Evolutionary conservation across 1,140 invertebrate genomes (phyloP), one percentile per base, ranked within the genome.

Genomic region (Brachionus sp.): DNA sequence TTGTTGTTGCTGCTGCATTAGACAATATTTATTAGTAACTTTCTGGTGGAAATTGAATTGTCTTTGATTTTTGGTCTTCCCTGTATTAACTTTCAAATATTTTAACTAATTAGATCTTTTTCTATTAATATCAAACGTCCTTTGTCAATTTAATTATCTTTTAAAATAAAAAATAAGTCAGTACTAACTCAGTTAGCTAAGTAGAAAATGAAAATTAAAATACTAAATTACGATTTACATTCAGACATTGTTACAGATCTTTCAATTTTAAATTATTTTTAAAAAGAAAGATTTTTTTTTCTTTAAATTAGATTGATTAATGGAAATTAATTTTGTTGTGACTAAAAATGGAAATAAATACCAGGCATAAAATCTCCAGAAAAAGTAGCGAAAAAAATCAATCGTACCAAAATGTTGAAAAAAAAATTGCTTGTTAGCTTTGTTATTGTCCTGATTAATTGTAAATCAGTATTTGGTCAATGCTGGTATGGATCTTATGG

Each of bases 401-500:
- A 23, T 62, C 57, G 10, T 23, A 19, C 3, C 16, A 62, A 62
- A 62, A 62, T 62, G 57, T 25, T 62, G 16, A 19, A 10, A 62
- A 62, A 62, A 62, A 25, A 62, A 23, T 62, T 62, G 16, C 16
- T 62, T 62, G 2, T 23, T 4, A 62, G 57, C 16, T 62, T 62
- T 62, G 19, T 62, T 23, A 0, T 62, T 25, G 23, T 25, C 5
- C 7, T 62, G 57, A 25, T 62, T 19, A 46, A 46, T 46, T 46
- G 9, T n/a, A 46, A 46, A 3, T 46, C 42, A 33, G 64, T 33
- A 29, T 66, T 66, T 37, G 68, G 35, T 77, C 44, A 77, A 33
- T 77, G 42, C 46, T 77, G 73, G 73, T 29, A 2, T 35, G 23
- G 42, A 10, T 77, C 73, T 13, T 77, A 77, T 77, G 73, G 44